Base-by-base conservation (phyloP, 1,140 invertebrate species). In the Drosophila aff. region DNA sequence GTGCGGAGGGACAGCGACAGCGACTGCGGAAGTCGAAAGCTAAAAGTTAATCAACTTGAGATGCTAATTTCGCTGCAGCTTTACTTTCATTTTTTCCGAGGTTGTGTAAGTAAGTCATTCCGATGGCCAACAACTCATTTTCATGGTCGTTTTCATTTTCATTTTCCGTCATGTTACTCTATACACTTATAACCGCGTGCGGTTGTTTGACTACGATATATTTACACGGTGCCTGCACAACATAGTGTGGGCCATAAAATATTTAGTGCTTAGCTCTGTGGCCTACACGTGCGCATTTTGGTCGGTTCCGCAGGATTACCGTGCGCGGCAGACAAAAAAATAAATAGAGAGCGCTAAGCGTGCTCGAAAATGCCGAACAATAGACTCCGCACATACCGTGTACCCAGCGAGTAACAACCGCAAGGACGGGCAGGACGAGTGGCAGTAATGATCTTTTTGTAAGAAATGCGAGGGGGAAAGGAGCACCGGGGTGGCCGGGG, bases 381-480 rank as follows among this genome's bases (percentile, higher is more conserved):
- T 87, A 89, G 84, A 89, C 81, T 65, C 38, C 58, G 23, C 28
- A 55, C 28, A 40, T 26, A 53, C 47, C 31, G 11, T 36, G 33
- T 61, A 18, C 46, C 21, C 61, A 36, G 28, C 57, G 43, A 55
- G 44, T 28, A 49, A n/a, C 23, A 49, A 16, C 46, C 2, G 26
- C 11, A 15, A 52, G 50, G 50, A 52, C n/a, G n/a, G 11, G 50
- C n/a, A 33, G 50, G 50, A 52, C 44, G 61, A 71, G 21, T 52
- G 62, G 74, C 52, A 67, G 68, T 89, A 84, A 89, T 90, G 84
- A 87, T 87, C 84, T 89, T 84, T 87, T 84, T 89, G 80, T 65
- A 78, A 72, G 62, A 58, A 50, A 78, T 69, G 49, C 21, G 49
- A n/a, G 31, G 33, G 33, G 47, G 60, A 11, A 46, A 46, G 36